Evolutionary conservation across 2,888 invertebrate genomes (phyloP).

Genomic region (Lepidochrysops patricia): DNA sequence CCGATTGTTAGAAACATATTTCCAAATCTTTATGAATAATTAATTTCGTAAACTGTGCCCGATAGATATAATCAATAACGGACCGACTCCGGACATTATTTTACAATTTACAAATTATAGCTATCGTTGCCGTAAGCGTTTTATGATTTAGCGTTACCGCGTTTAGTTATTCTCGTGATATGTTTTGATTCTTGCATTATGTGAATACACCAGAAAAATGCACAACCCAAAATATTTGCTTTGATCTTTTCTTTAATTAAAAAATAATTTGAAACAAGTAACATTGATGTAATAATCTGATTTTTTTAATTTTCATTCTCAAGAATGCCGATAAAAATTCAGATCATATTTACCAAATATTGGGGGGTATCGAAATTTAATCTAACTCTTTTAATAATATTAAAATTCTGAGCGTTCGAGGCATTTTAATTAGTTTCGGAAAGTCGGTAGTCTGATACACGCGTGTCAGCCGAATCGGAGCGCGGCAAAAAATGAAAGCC

Average conservation of each 20-base stretch:
- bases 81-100: background rate
- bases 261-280: background rate
- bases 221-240: background rate
- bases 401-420: slow-evolving; percentile 34
- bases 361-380: slow-evolving; percentile 13
- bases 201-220: no score
- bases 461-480: slow-evolving; percentile 61
- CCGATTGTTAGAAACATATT: slow-evolving; percentile 31
- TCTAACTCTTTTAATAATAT: slow-evolving; percentile 17
- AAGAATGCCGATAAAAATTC: background rate
- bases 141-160: background rate
- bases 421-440: slow-evolving; percentile 52
- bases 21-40: slow-evolving; percentile 19
- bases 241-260: background rate
- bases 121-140: background rate
- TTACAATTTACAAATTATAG: background rate
- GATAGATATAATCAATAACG: slow-evolving; percentile 9
- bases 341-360: background rate
- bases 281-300: no score
- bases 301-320: no score
- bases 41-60: slow-evolving; percentile 5
- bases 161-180: background rate
- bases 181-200: background rate
- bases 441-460: slow-evolving; percentile 49
- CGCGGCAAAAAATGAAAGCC: slow-evolving; percentile 69